Evolutionary conservation across 2,113 vertebrate genomes (phyloP).

Genomic region (Pimephales promelas): DNA sequence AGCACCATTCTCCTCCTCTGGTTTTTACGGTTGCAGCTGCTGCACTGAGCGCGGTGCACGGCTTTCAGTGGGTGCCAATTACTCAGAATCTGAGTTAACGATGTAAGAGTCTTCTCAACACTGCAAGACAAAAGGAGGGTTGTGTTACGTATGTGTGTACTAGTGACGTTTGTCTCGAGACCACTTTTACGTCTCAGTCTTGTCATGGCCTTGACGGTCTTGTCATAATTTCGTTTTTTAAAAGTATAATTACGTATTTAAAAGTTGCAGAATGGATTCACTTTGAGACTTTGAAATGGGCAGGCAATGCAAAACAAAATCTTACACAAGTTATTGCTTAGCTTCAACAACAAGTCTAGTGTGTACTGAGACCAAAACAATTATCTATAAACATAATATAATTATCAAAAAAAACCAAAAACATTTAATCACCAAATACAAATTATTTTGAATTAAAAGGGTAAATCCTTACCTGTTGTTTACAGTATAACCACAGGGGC

Average conservation of each 20-base stretch:
- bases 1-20: slow-evolving; percentile 83
- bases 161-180: too few relatives aligned
- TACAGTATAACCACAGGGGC: slow-evolving; percentile 79
- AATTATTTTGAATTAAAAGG: neutral
- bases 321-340: too few relatives aligned
- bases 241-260: too few relatives aligned
- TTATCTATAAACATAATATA: too few relatives aligned
- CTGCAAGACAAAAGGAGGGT: slow-evolving; percentile 59
- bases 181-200: too few relatives aligned
- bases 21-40: slow-evolving; percentile 74
- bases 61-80: slow-evolving; percentile 89
- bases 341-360: too few relatives aligned
- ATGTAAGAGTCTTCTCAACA: slow-evolving; percentile 79
- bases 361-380: neutral
- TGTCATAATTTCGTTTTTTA: too few relatives aligned
- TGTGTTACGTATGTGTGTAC: neutral
- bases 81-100: slow-evolving; percentile 79
- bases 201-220: too few relatives aligned
- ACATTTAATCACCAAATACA: neutral
- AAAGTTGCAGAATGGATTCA: too few relatives aligned
- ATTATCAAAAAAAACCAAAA: too few relatives aligned
- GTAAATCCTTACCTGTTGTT: slow-evolving; percentile 73
- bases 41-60: slow-evolving; percentile 79
- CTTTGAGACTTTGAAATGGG: too few relatives aligned
- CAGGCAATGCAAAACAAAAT: too few relatives aligned